Evolutionary conservation across 2,888 invertebrate genomes (phyloP), one percentile per base, ranked within the genome.

Genomic region (Drosophila flavopinicola): DNA sequence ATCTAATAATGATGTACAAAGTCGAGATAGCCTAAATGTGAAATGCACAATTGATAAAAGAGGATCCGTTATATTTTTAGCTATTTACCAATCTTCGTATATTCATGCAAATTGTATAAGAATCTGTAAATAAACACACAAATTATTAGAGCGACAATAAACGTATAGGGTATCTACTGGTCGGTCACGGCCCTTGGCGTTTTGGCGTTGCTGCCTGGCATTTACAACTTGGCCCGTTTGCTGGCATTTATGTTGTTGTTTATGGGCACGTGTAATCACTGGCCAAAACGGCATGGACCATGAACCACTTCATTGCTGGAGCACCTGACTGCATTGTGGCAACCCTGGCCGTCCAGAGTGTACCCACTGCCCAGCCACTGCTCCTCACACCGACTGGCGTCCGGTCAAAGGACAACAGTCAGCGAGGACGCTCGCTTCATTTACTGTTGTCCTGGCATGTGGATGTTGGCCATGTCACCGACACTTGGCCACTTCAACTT

Each of bases 221-320:
- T 67, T 59, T 65, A 74, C 83, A 57, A 52, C 58, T 58, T 65
- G 39, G 58, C 33, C 54, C 11, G 45, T 44, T 35, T 27, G 24
- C 44, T 39, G 38, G 61, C 57, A 60, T 70, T 66, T 66, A 64
- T 68, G 57, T 53, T 75, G 58, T 83, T 85, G 75, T 83, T 82
- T 83, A 85, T 86, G 73, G 57, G 68, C 58, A 78, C 67, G 72
- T 79, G 78, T 83, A 83, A 86, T 83, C 82, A 75, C 80, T 79
- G 56, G 42, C 75, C 65, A 49, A 60, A 52, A 32, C 64, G 59
- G 49, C 75, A 37, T 60, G 72, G 44, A 57, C 77, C 45, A 79
- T 68, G 78, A 56, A 61, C 71, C 74, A 85, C 85, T 80, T 80
- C 65, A 76, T 76, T 53, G 52, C 70, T 51, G 29, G 42, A n/a